Conservation (phyloP, 2,888 invertebrate species). For the Patella caerulea region DNA sequence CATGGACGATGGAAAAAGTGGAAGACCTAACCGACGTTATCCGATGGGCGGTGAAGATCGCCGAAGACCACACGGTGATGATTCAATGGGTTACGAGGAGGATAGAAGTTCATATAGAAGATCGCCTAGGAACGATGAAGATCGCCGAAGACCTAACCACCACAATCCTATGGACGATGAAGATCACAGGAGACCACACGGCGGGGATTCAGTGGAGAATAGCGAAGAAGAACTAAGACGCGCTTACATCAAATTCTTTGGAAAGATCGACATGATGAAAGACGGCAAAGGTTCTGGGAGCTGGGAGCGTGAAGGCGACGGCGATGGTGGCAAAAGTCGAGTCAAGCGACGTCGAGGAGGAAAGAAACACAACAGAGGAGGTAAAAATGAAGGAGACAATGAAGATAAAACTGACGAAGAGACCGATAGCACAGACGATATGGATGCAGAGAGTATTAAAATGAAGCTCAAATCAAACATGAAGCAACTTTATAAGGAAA, state of each 20-base stretch:
- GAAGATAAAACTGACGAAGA: background rate
- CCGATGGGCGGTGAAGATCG: too few species aligned
- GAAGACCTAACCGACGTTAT: too few species aligned
- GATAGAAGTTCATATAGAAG: too few species aligned
- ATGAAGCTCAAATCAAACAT: background rate
- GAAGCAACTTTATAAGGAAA: background rate
- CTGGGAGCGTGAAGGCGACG: background rate
- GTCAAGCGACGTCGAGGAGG: background rate
- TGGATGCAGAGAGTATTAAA: background rate
- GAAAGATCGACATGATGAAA: background rate
- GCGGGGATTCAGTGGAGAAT: background rate
- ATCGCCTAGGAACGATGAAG: too few species aligned
- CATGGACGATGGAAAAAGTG: too few species aligned
- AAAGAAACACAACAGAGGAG: too few species aligned
- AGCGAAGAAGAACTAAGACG: background rate
- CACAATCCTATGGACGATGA: too few species aligned
- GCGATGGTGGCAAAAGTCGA: background rate
- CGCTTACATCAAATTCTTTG: constrained; percentile 3
- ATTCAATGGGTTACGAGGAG: too few species aligned
- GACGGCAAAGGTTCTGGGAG: background rate
- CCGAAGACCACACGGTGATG: too few species aligned
- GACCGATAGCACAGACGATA: background rate
- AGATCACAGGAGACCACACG: background rate
- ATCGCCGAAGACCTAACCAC: too few species aligned
- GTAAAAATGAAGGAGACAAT: background rate